Conservation (phyloP, 2,888 invertebrate genomes). For the Gortyna flavago region DNA sequence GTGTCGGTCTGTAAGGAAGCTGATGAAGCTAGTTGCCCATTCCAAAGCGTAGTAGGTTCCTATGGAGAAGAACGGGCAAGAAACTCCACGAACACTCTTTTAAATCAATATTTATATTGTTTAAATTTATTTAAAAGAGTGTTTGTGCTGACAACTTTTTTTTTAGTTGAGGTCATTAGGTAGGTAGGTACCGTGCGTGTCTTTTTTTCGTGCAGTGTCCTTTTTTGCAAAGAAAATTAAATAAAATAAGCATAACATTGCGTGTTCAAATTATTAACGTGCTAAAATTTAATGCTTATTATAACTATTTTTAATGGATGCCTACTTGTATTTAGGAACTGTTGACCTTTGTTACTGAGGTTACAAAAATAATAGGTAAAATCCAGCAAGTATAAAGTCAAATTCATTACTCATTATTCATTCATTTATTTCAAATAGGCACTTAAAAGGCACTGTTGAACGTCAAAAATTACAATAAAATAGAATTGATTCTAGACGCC, state of each 20-base stretch:
- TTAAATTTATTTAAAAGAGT: not conserved
- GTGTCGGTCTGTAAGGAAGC: not conserved
- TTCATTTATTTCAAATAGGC: too few relatives aligned
- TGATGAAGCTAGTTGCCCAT: not conserved
- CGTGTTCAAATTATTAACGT: slow-evolving; percentile 39
- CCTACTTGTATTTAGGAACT: slow-evolving; percentile 23
- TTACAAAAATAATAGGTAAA: slow-evolving; percentile 1
- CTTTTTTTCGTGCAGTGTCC: slow-evolving; percentile 17
- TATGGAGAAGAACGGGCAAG: not conserved
- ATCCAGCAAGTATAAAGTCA: not conserved
- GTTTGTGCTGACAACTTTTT: not conserved
- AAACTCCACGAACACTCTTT: not conserved
- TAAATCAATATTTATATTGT: not conserved
- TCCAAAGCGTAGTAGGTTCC: not conserved
- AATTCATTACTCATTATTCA: too few relatives aligned
- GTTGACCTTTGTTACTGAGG: slow-evolving; percentile 28
- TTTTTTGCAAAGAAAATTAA: slow-evolving; percentile 33
- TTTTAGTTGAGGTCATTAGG: not conserved
- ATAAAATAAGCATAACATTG: slow-evolving; percentile 36
- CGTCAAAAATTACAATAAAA: too few relatives aligned
- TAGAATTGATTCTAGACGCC: too few relatives aligned
- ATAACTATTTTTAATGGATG: slow-evolving; percentile 28
- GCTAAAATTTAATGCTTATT: slow-evolving; percentile 25
- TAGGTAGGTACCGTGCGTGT: slow-evolving; percentile 8
- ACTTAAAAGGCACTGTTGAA: too few relatives aligned